phyloP scores from a whole-genome alignment of 2,113 vertebrate species.

The Oenanthe melanoleuca region DNA sequence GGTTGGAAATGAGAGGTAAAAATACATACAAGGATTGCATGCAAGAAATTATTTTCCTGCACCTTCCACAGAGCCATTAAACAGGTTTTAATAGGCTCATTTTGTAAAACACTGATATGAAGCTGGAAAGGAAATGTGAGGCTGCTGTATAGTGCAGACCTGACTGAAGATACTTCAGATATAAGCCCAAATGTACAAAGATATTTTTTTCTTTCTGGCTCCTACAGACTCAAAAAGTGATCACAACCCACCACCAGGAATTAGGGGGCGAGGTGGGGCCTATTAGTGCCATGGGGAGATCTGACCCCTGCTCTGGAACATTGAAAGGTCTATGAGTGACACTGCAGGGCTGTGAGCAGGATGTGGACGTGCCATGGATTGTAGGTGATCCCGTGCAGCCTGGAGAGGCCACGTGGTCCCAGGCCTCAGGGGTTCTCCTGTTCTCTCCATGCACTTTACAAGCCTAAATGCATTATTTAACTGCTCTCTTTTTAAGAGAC shows the following conservation, averaged over 20 bases:
- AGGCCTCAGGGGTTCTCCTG: neutral
- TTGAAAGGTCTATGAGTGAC: rapidly evolving
- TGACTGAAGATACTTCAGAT: neutral
- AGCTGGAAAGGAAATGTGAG: neutral
- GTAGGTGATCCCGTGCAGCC: neutral
- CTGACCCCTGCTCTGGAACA: neutral
- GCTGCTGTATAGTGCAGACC: neutral
- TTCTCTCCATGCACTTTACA: neutral
- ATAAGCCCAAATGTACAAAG: neutral
- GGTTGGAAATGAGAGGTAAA: neutral
- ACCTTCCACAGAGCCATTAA: neutral
- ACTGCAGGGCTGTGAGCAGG: neutral
- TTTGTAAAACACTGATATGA: neutral
- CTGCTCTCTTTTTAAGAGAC: neutral
- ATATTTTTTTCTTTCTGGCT: neutral
- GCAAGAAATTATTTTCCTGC: neutral
- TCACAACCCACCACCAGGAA: neutral
- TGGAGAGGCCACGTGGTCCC: neutral
- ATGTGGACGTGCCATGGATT: neutral
- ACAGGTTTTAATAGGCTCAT: neutral
- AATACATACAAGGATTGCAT: neutral
- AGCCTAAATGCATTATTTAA: neutral
- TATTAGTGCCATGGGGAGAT: neutral
- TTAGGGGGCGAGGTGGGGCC: neutral
- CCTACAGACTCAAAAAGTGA: neutral